Base-by-base conservation (phyloP, 2,888 invertebrate genomes). In the Steinernema scapterisci region DNA sequence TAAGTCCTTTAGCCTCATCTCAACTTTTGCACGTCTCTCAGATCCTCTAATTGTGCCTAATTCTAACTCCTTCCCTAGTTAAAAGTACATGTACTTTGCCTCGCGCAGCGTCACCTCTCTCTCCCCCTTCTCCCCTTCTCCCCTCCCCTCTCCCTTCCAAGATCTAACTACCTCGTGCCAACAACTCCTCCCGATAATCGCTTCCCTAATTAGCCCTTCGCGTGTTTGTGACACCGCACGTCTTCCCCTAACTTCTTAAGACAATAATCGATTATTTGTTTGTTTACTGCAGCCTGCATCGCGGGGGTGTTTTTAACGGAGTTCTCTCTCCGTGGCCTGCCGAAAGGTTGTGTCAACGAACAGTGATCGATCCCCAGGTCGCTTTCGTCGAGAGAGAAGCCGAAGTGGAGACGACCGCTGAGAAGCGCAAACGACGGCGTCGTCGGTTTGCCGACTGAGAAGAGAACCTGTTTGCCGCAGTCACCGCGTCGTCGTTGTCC, bases 271-370 rank as follows among this genome's bases (percentile, higher is more conserved):
- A 31, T 63, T 63, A 31, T 27, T 63, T 63, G 63, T 31, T 23
- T 63, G 63, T 63, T 63, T 63, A 25, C 13, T 5, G 3, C 63
- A 2, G 27, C 6, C 3, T 9, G 38, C 38, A 6, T 38, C 38
- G 38, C 38, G 27, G 31, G 31, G 16, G 38, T 63, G 63, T 63
- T 63, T 63, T 63, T 11, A n/a, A n/a, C n/a, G n/a, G n/a, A n/a
- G 63, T 2, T 21, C 1, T 63, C n/a, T 38, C 9, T 38, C 3
- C 38, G 3, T 38, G n/a, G 38, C 38, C 5, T 31, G 19, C 31
- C 27, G 63, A 63, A 63, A 63, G 63, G 63, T 63, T 63, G 63
- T 63, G 63, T 63, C 63, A 63, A 63, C 63, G 25, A 25, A 63
- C 21, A 21, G 63, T 63, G 63, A 63, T 63, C 63, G 63, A 63